These are phyloP conservation scores for Perizoma flavofasciatum DNA, from an alignment of 2,888 invertebrate genomes.

Conservation along the genomic window DNA sequence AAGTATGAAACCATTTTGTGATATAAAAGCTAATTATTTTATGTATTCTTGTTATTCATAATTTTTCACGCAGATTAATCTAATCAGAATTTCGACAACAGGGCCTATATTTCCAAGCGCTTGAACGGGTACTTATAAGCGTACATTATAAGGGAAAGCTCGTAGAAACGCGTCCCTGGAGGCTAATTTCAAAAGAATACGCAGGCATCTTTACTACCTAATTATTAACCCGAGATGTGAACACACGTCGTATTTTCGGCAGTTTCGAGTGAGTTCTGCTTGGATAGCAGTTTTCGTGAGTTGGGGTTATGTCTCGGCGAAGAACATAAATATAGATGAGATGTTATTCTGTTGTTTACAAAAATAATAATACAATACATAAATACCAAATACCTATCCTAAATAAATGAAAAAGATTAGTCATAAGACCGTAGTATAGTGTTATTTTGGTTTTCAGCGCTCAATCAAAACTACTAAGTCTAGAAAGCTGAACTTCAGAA, in stretches of 20 bases:
- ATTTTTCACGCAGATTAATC: constrained; percentile 34
- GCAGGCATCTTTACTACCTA: constrained; percentile 39
- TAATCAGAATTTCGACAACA: constrained; percentile 39
- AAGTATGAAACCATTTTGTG: too few relatives aligned
- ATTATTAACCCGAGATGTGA: constrained; percentile 37
- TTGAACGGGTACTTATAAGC: constrained; percentile 36
- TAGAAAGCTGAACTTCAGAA: too few relatives aligned
- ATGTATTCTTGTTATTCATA: constrained; percentile 18
- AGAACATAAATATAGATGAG: constrained; percentile 5
- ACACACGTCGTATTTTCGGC: constrained; percentile 28
- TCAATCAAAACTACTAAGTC: too few relatives aligned
- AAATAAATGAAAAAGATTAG: too few relatives aligned
- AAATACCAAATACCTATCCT: too few relatives aligned
- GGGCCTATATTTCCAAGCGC: constrained; percentile 30
- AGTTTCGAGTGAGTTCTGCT: constrained; percentile 25
- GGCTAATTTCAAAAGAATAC: constrained; percentile 39
- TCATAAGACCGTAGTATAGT: too few relatives aligned
- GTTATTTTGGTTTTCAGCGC: too few relatives aligned
- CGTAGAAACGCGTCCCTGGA: constrained; percentile 35
- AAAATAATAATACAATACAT: not conserved
- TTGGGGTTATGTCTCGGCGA: constrained; percentile 12
- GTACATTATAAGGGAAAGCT: constrained; percentile 37
- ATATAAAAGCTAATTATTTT: too few relatives aligned
- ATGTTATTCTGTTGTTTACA: constrained; percentile 2
- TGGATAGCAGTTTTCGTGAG: constrained; percentile 22